Percentiles rank a stretch among this genome's conserved stretches.
Evolutionary conservation across 1,140 invertebrate species (phyloP).

Genomic region (Halyomorpha halys): DNA sequence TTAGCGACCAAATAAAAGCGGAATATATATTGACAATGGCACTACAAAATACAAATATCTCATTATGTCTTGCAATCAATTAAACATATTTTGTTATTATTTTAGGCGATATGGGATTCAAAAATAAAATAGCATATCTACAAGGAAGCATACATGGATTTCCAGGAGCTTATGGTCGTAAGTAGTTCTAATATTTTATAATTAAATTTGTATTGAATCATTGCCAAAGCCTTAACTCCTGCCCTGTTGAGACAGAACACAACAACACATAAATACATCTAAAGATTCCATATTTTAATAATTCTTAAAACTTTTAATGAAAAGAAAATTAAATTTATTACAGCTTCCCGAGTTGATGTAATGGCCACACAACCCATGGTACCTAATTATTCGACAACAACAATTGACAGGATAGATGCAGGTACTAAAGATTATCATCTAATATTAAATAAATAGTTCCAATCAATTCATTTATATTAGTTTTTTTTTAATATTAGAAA

Average conservation of each 20-base stretch:
- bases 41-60: too few species aligned
- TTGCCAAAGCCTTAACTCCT: too few species aligned
- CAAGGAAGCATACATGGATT: conserved; percentile 9
- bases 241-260: too few species aligned
- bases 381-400: conserved; percentile 3
- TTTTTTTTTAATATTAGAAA: too few species aligned
- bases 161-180: neutral
- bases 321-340: neutral
- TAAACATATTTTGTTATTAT: neutral
- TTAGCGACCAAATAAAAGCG: too few species aligned
- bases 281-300: too few species aligned
- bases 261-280: too few species aligned
- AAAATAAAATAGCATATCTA: conserved; percentile 12
- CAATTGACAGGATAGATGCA: conserved; percentile 13
- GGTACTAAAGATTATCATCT: neutral
- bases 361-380: neutral
- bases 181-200: neutral
- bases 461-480: too few species aligned
- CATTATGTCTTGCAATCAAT: too few species aligned
- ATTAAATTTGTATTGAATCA: neutral
- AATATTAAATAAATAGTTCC: too few species aligned
- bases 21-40: too few species aligned
- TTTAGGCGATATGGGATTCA: neutral
- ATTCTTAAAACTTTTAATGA: too few species aligned
- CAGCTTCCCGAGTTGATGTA: conserved; percentile 12